Conservation (phyloP, 2,888 invertebrate species). For the Romanomermis culicivorax region DNA sequence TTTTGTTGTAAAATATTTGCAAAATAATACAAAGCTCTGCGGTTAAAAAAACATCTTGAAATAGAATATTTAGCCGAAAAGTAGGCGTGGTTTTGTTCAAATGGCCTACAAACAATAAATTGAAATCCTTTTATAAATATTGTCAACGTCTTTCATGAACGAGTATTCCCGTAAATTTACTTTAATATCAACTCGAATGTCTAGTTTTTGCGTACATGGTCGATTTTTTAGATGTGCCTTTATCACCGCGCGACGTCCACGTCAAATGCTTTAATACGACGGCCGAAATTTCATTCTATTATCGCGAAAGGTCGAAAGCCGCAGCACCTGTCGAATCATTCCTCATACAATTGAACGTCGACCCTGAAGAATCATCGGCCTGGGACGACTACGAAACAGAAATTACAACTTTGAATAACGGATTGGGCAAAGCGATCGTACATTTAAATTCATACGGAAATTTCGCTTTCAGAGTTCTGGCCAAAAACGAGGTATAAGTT, state of each 20-base stretch:
- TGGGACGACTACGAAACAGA: not conserved
- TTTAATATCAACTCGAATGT: too few relatives aligned
- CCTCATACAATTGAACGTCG: not conserved
- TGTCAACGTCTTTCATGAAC: too few relatives aligned
- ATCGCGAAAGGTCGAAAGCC: not conserved
- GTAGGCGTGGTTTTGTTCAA: too few relatives aligned
- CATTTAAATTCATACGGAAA: conserved; percentile 54
- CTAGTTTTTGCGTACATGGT: too few relatives aligned
- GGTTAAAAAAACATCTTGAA: too few relatives aligned
- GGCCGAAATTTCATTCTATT: not conserved
- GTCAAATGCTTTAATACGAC: not conserved
- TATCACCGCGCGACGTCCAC: not conserved
- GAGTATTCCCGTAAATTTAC: too few relatives aligned
- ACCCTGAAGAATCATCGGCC: not conserved
- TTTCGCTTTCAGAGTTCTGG: conserved; percentile 73
- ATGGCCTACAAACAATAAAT: too few relatives aligned
- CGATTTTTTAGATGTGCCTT: conserved; percentile 2
- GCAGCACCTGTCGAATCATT: not conserved
- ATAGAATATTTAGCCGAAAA: too few relatives aligned
- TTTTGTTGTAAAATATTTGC: too few relatives aligned
- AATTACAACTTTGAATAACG: not conserved
- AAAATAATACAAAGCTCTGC: too few relatives aligned
- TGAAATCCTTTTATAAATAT: too few relatives aligned
- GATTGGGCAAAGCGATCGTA: not conserved
- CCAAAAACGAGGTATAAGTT: conserved; percentile 72